Percentiles rank a stretch among this genome's conserved stretches.
Conservation (phyloP, 2,888 invertebrate species). For the Notodonta ziczac region DNA sequence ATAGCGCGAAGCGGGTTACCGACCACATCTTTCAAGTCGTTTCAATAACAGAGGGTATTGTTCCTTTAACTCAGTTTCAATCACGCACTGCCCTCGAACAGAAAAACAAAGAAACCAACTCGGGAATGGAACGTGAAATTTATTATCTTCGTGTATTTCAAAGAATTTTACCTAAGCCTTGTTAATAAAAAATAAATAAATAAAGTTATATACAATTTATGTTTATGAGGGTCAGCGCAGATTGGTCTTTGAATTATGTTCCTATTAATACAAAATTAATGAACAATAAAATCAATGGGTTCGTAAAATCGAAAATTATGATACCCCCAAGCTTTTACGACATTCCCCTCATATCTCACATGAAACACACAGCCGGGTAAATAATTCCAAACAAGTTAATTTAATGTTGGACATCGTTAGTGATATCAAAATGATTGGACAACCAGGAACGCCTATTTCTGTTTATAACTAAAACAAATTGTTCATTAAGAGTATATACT, state of each 20-base stretch:
- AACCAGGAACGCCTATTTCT: background rate
- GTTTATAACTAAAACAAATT: background rate
- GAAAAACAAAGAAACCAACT: conserved; percentile 27
- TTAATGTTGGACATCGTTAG: conserved; percentile 9
- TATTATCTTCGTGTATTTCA: conserved; percentile 27
- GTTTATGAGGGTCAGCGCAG: conserved; percentile 13
- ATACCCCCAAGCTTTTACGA: conserved; percentile 28
- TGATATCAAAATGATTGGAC: background rate
- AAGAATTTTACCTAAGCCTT: conserved; percentile 24
- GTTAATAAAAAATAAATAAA: conserved; percentile 18
- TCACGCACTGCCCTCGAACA: conserved; percentile 24
- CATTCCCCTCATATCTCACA: conserved; percentile 35
- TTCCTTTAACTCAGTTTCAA: conserved; percentile 27
- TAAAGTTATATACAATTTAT: conserved; percentile 14
- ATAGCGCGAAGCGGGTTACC: conserved; percentile 16
- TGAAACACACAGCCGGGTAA: conserved; percentile 30
- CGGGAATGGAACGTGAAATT: conserved; percentile 29
- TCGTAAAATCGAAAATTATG: conserved; percentile 24
- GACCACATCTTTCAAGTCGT: conserved; percentile 21
- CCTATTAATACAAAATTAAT: conserved; percentile 20
- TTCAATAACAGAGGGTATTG: conserved; percentile 38
- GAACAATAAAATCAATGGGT: conserved; percentile 26
- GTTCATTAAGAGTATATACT: conserved; percentile 1
- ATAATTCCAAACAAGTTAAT: conserved; percentile 20
- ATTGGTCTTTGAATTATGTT: conserved; percentile 20